Base-by-base conservation (phyloP, 2,113 vertebrate species). In the Tor tambroides region DNA sequence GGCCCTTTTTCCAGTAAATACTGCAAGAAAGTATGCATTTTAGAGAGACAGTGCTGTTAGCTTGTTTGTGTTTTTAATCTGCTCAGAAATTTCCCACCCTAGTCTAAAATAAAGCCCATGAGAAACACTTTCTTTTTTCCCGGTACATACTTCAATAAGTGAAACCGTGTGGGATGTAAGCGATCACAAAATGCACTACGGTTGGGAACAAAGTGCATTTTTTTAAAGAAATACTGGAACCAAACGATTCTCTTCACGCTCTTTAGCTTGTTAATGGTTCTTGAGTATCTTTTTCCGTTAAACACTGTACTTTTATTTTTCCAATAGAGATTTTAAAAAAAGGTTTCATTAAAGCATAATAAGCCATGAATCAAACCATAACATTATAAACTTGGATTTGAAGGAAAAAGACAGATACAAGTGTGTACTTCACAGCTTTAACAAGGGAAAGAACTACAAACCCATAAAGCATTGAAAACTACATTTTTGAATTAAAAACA, bases 61-160 rank as follows among this genome's bases (percentile, higher is more conserved):
- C 5, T 59, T 80, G 19, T 54, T 78, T 54, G 23, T 61, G 51
- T 63, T 38, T 81, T 63, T 26, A 43, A 41, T 81, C 56, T 19
- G n/a, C 19, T 81, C 2, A 43, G 30, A 81, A 21, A 81, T 28
- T 63, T 81, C 56, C 74, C 74, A 49, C 41, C 74, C n/a, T 49
- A 17, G n/a, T 26, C 79, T 81, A 63, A 81, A 65, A 81, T 43
- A 65, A 41, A 61, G 43, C 23, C 56, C 56, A 43, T 59, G 51
- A 79, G 49, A 79, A 79, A 79, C 49, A 23, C 17, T n/a, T 43
- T 81, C 3, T 26, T 81, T 41, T 59, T 49, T 54, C 3, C 51
- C 43, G 9, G 32, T 26, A 81, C 30, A 80, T 81, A 43, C 79
- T 43, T 65, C 21, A n/a, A 65, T 61, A 59, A 59, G 32, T 17